Evolutionary conservation across 2,888 invertebrate genomes (phyloP).

Genomic region (Philonicus albiceps): DNA sequence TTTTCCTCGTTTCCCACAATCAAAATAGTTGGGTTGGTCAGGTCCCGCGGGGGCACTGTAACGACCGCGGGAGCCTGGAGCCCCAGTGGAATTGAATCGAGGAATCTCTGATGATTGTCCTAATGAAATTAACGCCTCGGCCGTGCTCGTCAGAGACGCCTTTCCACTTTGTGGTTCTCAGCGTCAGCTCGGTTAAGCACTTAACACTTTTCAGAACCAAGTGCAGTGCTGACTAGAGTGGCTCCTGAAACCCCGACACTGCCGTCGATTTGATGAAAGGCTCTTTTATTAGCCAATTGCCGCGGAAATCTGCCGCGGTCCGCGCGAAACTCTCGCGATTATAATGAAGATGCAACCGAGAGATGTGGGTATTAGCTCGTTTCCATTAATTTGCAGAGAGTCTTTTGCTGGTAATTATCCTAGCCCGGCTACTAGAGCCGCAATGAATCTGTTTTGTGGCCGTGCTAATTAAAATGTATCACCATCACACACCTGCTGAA

Average conservation of each 20-base stretch:
- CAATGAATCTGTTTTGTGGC: constrained; percentile 2
- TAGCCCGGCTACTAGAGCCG: neutral
- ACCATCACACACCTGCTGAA: neutral
- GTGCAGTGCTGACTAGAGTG: neutral
- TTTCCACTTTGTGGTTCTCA: constrained; percentile 19
- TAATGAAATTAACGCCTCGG: constrained; percentile 50
- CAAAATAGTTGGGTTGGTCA: constrained; percentile 23
- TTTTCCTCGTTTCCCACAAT: constrained; percentile 6
- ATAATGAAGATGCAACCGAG: constrained; percentile 19
- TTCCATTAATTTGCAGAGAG: constrained; percentile 19
- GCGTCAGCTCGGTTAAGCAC: neutral
- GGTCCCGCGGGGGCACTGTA: neutral
- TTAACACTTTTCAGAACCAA: neutral
- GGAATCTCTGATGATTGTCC: constrained; percentile 46
- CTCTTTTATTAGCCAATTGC: constrained; percentile 36
- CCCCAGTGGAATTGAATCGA: constrained; percentile 7
- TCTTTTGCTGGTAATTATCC: constrained; percentile 1
- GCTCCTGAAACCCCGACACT: neutral
- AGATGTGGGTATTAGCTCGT: neutral
- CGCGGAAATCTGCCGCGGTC: neutral
- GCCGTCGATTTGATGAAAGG: constrained; percentile 19
- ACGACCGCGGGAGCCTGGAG: neutral
- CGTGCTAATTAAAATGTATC: constrained; percentile 33
- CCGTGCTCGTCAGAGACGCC: constrained; percentile 30
- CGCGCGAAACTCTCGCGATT: neutral